phyloP scores from a whole-genome alignment of 1,140 invertebrate species.

The Bombus pyrosoma region DNA sequence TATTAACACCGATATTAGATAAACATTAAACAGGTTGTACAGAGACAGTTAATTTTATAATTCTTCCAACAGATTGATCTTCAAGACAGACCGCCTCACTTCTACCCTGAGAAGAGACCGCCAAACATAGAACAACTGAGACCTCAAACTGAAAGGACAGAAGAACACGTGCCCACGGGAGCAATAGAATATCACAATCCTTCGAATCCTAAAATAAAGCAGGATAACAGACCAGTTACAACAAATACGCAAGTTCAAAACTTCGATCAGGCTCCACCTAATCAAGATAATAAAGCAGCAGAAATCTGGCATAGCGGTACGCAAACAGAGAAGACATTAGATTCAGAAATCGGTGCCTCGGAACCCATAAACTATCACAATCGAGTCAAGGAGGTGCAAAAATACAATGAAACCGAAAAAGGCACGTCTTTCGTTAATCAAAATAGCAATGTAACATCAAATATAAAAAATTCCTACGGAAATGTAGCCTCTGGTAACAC shows the following conservation, averaged over 20 bases:
- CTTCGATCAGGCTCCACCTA: conserved; percentile 18
- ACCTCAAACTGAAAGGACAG: conserved; percentile 48
- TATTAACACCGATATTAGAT: too few species aligned
- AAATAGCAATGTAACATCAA: conserved; percentile 29
- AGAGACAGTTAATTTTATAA: background rate
- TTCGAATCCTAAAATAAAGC: conserved; percentile 64
- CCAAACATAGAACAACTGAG: conserved; percentile 5
- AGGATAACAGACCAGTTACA: conserved; percentile 15
- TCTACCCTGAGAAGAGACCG: conserved; percentile 45
- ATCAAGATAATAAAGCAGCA: conserved; percentile 51
- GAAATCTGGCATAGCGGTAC: conserved; percentile 58
- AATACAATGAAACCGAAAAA: background rate
- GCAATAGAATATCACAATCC: conserved; percentile 77
- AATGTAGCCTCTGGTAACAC: conserved; percentile 55
- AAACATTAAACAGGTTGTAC: too few species aligned
- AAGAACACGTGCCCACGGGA: conserved; percentile 69
- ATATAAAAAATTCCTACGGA: conserved; percentile 32
- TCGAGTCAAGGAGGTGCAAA: background rate
- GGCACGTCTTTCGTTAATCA: background rate
- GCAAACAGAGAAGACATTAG: conserved; percentile 62
- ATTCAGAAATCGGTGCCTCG: conserved; percentile 75
- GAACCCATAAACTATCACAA: conserved; percentile 72
- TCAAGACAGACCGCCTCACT: conserved; percentile 55
- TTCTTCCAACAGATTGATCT: conserved; percentile 44
- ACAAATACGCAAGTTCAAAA: background rate